Conservation (phyloP, 2,797 vertebrate species). For the Pangasius krempfi region DNA sequence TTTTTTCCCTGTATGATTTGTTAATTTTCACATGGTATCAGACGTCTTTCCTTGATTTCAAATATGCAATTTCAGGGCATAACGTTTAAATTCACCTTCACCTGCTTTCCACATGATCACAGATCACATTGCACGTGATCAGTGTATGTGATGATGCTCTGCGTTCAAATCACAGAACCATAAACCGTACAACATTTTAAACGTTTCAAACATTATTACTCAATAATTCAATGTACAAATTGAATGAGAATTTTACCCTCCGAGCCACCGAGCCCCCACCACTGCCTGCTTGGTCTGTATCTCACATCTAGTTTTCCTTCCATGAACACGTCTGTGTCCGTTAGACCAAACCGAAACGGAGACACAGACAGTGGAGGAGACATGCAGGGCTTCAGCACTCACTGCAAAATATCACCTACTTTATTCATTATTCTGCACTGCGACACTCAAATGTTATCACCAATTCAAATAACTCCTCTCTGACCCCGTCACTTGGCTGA, state of each 20-base stretch:
- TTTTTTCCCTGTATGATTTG: background rate
- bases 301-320: background rate
- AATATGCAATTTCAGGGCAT: background rate
- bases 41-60: background rate
- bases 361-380: background rate
- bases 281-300: background rate
- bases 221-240: background rate
- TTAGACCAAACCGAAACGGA: background rate
- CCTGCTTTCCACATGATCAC: background rate
- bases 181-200: background rate
- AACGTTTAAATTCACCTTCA: background rate
- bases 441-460: conserved; percentile 33
- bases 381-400: background rate
- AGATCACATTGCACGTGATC: background rate
- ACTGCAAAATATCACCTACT: background rate
- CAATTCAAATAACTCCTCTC: conserved; percentile 33
- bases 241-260: background rate
- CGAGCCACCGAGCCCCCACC: background rate
- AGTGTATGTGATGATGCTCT: background rate
- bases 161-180: background rate
- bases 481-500: conserved; percentile 11
- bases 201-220: background rate
- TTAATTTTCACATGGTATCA: background rate
- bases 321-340: background rate
- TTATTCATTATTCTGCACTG: conserved; percentile 42